Percentiles rank a stretch among this genome's conserved stretches.
Conservation (phyloP, 2,888 invertebrate species). For the Dicyrtoma fusca region DNA sequence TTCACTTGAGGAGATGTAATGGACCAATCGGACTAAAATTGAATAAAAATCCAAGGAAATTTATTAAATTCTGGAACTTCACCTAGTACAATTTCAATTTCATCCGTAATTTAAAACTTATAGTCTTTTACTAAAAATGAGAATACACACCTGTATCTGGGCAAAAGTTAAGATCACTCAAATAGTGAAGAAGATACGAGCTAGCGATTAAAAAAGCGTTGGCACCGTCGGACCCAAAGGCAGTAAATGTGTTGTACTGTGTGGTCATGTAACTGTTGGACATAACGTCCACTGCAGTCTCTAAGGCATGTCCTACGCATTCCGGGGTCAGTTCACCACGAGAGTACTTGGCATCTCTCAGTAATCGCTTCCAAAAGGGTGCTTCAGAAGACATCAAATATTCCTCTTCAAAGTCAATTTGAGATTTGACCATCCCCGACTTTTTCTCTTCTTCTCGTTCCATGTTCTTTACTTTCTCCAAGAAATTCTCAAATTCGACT, state of each 20-base stretch:
- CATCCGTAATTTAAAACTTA: too few relatives aligned
- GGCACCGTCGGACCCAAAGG: constrained; percentile 27
- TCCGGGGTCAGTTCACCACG: background rate
- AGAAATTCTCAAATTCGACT: background rate
- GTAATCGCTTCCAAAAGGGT: background rate
- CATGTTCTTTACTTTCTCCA: background rate
- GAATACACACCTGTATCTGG: background rate
- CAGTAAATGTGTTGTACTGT: background rate
- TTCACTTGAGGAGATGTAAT: too few relatives aligned
- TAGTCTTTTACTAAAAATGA: background rate
- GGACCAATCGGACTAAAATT: too few relatives aligned
- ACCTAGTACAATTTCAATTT: too few relatives aligned
- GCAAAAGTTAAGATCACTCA: constrained; percentile 5
- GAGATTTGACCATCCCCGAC: background rate
- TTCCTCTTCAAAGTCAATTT: constrained; percentile 9
- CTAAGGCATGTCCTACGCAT: background rate
- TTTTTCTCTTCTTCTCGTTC: constrained; percentile 1
- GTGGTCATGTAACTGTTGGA: background rate
- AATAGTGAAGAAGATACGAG: background rate
- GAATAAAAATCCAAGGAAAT: too few relatives aligned
- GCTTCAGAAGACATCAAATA: background rate
- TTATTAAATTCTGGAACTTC: too few relatives aligned
- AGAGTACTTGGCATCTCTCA: background rate
- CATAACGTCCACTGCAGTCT: constrained; percentile 17
- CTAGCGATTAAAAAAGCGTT: background rate